phyloP scores from a whole-genome alignment of 2,113 vertebrate genomes.

The Ctenodactylus gundi region DNA sequence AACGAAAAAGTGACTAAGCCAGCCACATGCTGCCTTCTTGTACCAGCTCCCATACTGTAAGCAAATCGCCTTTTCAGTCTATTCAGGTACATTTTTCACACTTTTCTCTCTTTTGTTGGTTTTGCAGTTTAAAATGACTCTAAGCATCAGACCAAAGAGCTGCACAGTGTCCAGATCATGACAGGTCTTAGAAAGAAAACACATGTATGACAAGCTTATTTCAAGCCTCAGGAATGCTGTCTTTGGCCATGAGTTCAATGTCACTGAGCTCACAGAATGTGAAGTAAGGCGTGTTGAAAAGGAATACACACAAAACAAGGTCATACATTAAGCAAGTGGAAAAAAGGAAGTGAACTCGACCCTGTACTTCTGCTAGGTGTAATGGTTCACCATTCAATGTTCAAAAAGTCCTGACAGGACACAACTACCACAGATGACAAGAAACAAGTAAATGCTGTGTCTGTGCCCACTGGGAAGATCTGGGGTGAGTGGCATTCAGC shows the following conservation, averaged over 20 bases:
- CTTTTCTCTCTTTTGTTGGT: background rate
- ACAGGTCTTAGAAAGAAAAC: background rate
- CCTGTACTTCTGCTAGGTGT: background rate
- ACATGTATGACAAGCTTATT: background rate
- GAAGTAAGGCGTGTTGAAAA: background rate
- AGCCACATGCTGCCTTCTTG: background rate
- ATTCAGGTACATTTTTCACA: background rate
- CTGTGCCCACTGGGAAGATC: background rate
- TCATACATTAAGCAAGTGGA: background rate
- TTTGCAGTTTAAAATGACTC: background rate
- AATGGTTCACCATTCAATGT: too few relatives aligned
- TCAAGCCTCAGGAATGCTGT: background rate
- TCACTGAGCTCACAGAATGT: background rate
- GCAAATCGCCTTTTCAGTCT: background rate
- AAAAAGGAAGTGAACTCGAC: background rate
- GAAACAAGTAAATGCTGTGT: background rate
- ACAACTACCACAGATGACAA: background rate
- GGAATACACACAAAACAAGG: background rate
- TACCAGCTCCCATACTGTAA: background rate
- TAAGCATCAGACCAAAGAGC: background rate
- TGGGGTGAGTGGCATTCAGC: background rate
- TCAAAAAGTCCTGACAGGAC: background rate
- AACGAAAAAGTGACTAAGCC: too few relatives aligned
- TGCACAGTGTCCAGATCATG: background rate
- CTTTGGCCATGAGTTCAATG: background rate